Evolutionary conservation across 2,113 vertebrate genomes (phyloP).

Genomic region (Phalacrocorax brasilianus): DNA sequence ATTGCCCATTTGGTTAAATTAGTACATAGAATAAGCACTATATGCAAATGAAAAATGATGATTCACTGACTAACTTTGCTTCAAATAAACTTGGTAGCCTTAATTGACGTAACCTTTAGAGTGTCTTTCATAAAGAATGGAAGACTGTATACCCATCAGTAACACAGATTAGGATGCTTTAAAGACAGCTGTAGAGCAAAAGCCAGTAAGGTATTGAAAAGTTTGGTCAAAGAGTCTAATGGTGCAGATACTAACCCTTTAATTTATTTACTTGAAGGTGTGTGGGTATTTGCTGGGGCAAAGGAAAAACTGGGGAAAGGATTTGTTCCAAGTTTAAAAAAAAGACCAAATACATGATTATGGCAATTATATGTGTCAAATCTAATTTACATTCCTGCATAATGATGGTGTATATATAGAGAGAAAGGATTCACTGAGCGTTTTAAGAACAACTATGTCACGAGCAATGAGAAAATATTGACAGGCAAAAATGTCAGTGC

Average conservation of each 20-base stretch:
- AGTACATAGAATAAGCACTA: not conserved
- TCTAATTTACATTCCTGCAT: conserved; percentile 43
- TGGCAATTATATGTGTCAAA: conserved; percentile 13
- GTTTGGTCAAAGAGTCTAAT: not conserved
- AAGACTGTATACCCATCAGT: not conserved
- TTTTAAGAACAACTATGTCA: conserved; percentile 50
- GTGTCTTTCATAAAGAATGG: not conserved
- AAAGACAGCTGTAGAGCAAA: not conserved
- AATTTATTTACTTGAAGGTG: not conserved
- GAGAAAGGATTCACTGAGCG: conserved; percentile 9
- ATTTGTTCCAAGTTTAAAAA: not conserved
- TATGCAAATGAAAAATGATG: not conserved
- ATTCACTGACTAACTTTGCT: conserved; percentile 17
- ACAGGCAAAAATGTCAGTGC: conserved; percentile 59
- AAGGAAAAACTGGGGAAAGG: not conserved
- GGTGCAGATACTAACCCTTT: not conserved
- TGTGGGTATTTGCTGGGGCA: not conserved
- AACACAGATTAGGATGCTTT: not conserved
- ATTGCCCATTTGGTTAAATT: not conserved
- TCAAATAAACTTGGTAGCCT: not conserved
- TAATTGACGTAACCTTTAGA: conserved; percentile 43
- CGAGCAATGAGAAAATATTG: conserved; percentile 52
- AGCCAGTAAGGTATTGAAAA: not conserved
- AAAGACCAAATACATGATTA: not conserved
- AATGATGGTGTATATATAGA: not conserved